A percentile compares a stretch with the other conserved stretches of the same genome.
Conservation (phyloP, 2,113 vertebrate species). For the Boulengeromyrus knoepffleri region DNA sequence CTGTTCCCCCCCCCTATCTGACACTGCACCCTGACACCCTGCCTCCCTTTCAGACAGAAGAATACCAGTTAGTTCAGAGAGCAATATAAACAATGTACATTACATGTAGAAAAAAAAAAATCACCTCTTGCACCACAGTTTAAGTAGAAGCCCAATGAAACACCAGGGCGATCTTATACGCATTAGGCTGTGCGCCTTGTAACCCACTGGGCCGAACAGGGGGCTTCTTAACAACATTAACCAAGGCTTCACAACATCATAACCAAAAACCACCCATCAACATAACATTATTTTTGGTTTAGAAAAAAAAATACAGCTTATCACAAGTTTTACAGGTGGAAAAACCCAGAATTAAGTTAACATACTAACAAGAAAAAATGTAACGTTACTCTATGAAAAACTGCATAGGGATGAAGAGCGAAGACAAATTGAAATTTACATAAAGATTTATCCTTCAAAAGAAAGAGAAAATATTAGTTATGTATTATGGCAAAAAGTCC, state of each 20-base stretch:
- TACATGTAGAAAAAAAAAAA: neutral
- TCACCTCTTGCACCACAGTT: slow-evolving; percentile 34
- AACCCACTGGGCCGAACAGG: neutral
- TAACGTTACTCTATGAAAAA: slow-evolving; percentile 26
- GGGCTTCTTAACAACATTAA: neutral
- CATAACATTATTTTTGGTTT: neutral
- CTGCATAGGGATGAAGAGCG: slow-evolving; percentile 33
- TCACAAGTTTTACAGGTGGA: slow-evolving; percentile 37
- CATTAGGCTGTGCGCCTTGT: neutral
- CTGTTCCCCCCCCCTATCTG: neutral
- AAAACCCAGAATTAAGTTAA: slow-evolving; percentile 33
- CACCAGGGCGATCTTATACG: neutral
- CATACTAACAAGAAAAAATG: slow-evolving; percentile 31
- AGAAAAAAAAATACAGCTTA: slow-evolving; percentile 27
- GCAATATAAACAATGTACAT: slow-evolving; percentile 7
- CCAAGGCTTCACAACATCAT: neutral
- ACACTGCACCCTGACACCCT: neutral
- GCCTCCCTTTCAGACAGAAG: neutral
- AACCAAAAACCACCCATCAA: neutral
- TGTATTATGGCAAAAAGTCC: neutral
- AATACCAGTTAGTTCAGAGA: neutral
- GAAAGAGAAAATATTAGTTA: slow-evolving; percentile 7
- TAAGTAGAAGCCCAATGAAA: slow-evolving; percentile 31
- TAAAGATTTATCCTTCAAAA: slow-evolving; percentile 34
- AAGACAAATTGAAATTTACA: slow-evolving; percentile 17